These are phyloP conservation scores for Myripristis murdjan DNA, from an alignment of 2,797 vertebrate species.

Conservation along the genomic window DNA sequence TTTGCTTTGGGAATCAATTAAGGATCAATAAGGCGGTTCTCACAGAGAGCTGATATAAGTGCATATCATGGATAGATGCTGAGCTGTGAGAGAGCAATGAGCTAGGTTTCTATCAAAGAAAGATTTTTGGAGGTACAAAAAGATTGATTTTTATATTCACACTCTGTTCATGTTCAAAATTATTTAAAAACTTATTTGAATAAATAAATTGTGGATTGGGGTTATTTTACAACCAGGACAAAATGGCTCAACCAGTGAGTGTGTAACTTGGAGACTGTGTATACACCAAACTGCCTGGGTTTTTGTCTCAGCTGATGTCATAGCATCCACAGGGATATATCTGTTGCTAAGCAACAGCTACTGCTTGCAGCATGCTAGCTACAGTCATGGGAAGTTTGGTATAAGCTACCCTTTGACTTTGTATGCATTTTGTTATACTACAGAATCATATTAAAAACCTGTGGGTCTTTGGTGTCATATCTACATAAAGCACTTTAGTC, in stretches of 20 bases:
- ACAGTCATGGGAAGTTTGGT: conserved; percentile 50
- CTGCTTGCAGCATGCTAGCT: conserved; percentile 69
- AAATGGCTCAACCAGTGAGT: conserved; percentile 21
- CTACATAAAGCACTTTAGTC: too few species aligned
- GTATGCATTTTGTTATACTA: conserved; percentile 35
- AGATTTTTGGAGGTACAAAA: conserved; percentile 26
- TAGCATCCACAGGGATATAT: conserved; percentile 75
- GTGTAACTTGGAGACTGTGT: conserved; percentile 51
- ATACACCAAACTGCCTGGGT: conserved; percentile 66
- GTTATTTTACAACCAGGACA: conserved; percentile 23
- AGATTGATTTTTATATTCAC: conserved; percentile 7
- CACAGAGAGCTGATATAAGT: not conserved
- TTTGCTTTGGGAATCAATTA: not conserved
- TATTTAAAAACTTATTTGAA: too few species aligned
- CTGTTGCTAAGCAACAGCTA: conserved; percentile 80
- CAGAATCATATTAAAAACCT: conserved; percentile 1
- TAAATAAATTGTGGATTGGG: not conserved
- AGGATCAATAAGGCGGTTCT: not conserved
- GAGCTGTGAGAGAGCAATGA: conserved; percentile 10
- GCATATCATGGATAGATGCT: not conserved
- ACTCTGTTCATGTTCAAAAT: too few species aligned
- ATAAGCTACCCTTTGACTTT: conserved; percentile 39
- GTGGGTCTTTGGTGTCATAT: not conserved
- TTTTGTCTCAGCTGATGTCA: conserved; percentile 72
- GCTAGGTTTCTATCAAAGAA: conserved; percentile 14